These are phyloP conservation scores for Morbakka virulenta DNA, from an alignment of 30 jellyfish, hydroid and myxozoan genomes.

Conservation along the genomic window DNA sequence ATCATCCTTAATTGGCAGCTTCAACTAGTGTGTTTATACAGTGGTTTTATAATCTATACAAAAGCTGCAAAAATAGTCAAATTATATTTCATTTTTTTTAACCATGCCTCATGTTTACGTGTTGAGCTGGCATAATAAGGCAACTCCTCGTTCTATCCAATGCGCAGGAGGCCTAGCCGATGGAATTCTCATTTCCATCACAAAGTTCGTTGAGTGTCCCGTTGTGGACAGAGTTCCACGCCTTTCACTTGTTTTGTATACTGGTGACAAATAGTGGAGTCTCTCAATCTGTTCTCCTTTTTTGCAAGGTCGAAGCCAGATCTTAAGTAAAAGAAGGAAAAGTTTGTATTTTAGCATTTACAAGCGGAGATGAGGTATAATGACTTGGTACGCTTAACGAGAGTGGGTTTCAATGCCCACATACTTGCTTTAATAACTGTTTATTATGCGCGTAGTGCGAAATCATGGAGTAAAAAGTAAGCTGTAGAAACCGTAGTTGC, in stretches of 20 bases:
- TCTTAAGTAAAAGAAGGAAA: no score
- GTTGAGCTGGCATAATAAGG: constrained; percentile 78
- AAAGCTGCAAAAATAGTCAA: neutral
- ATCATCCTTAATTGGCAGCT: neutral
- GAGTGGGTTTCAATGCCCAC: neutral
- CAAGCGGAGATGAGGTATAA: no score
- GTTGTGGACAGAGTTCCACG: constrained; percentile 92
- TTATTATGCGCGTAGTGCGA: no score
- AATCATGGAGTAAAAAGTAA: no score
- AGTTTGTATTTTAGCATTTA: neutral
- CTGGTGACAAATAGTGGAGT: constrained; percentile 74
- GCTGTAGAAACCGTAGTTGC: no score
- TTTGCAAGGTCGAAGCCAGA: constrained; percentile 89
- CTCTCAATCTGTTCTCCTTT: constrained; percentile 73
- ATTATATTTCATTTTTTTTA: no score
- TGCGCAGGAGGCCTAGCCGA: constrained; percentile 72
- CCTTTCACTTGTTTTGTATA: constrained; percentile 88
- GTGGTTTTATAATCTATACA: neutral
- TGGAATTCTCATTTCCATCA: constrained; percentile 84
- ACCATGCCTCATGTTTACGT: constrained; percentile 10
- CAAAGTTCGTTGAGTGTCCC: constrained; percentile 92
- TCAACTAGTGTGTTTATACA: neutral
- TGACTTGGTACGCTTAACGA: neutral
- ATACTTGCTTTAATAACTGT: no score
- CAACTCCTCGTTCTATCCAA: constrained; percentile 92